Conservation (phyloP, 2,113 vertebrate genomes). For the Gopherus flavomarginatus region DNA sequence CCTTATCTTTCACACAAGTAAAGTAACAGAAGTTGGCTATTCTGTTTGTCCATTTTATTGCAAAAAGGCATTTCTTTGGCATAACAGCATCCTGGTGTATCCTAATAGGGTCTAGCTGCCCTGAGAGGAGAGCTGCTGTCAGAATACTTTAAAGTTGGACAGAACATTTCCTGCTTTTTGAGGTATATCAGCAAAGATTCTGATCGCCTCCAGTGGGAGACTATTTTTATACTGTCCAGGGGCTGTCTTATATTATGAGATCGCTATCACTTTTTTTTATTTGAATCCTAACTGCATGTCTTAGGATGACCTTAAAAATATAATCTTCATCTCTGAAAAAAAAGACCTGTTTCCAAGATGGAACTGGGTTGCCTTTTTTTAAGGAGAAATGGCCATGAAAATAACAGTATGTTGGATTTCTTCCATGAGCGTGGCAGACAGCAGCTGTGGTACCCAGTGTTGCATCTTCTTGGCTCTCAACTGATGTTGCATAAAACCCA, state of each 20-base stretch:
- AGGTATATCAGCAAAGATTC: constrained; percentile 66
- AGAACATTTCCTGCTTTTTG: constrained; percentile 52
- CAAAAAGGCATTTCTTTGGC: background rate
- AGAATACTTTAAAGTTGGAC: constrained; percentile 66
- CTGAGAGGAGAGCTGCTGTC: constrained; percentile 46
- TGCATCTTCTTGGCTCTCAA: background rate
- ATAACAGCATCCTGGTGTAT: constrained; percentile 6
- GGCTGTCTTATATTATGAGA: constrained; percentile 49
- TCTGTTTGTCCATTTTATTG: background rate
- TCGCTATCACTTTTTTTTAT: background rate
- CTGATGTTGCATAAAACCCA: constrained; percentile 35
- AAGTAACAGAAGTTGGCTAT: background rate
- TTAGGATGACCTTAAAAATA: constrained; percentile 43
- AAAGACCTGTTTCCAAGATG: background rate
- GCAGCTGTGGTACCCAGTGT: background rate
- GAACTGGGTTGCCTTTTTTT: background rate
- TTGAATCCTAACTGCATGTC: constrained; percentile 24
- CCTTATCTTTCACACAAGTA: background rate
- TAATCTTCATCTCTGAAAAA: background rate
- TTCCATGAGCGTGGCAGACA: background rate
- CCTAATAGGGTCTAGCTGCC: constrained; percentile 11
- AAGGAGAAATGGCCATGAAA: background rate
- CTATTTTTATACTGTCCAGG: constrained; percentile 64
- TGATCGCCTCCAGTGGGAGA: constrained; percentile 49
- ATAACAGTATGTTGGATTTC: background rate